These are phyloP conservation scores for Entelurus aequoreus DNA, from an alignment of 2,113 vertebrate genomes.

Conservation along the genomic window DNA sequence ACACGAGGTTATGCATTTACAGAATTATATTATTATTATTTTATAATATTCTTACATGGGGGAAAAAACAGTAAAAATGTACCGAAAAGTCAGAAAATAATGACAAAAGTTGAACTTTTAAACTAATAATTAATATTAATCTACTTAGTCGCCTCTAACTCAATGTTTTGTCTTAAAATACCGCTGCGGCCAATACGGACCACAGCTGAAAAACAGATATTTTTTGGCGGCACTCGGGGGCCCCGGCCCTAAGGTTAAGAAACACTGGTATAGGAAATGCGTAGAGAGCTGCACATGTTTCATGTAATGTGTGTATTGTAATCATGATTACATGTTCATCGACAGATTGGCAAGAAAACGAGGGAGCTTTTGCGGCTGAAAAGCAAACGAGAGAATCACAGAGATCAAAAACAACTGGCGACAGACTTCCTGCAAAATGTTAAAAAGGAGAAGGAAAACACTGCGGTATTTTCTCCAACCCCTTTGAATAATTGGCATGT, in stretches of 20 bases:
- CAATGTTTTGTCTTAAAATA: too few relatives aligned
- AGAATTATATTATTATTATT: background rate
- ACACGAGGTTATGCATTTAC: background rate
- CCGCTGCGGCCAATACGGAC: too few relatives aligned
- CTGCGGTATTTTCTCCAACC: slow-evolving; percentile 70
- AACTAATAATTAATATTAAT: too few relatives aligned
- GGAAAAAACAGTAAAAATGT: too few relatives aligned
- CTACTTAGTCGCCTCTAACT: too few relatives aligned
- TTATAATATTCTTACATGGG: background rate
- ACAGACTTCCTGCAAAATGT: slow-evolving; percentile 73
- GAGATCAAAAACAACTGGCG: slow-evolving; percentile 72
- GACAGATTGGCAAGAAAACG: slow-evolving; percentile 75
- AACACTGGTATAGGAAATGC: too few relatives aligned
- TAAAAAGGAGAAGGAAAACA: slow-evolving; percentile 77
- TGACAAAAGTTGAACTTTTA: too few relatives aligned
- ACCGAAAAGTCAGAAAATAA: too few relatives aligned
- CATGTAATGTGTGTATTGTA: background rate
- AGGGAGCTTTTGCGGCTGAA: slow-evolving; percentile 67
- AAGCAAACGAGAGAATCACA: slow-evolving; percentile 64
- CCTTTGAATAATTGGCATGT: background rate
- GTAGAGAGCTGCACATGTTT: background rate
- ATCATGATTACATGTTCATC: background rate
- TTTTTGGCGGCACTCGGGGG: too few relatives aligned
- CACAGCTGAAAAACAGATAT: too few relatives aligned
- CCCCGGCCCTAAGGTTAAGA: too few relatives aligned